Base-by-base conservation (phyloP, 2,888 invertebrate genomes). In the Leptinotarsa juncta region DNA sequence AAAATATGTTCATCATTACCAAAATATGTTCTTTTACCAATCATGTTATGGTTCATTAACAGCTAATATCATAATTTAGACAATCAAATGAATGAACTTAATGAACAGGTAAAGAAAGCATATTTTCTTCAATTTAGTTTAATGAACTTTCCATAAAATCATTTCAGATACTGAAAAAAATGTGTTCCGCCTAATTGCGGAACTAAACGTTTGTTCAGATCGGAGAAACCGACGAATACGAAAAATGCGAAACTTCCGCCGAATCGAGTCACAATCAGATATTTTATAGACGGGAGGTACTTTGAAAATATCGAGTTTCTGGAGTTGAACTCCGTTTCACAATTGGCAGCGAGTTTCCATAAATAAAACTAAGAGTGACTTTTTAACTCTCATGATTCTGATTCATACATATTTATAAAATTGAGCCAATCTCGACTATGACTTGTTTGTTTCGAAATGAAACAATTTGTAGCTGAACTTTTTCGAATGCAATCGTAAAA, bases 331-430 rank as follows among this genome's bases (percentile, higher is more conserved):
- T 79, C 68, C 67, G 57, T 50, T 70, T 48, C 72, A 74, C 79
- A 78, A 79, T 78, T 77, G 77, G 76, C 77, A 75, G 62, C 67
- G 32, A 72, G 66, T 71, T 62, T 66, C 53, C 69, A 73, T 79
- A 79, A 77, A 80, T 78, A 77, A 75, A 78, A 77, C 77, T 71
- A 78, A 78, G 78, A 79, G 72, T 71, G 75, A 74, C 75, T 79
- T 79, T 77, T 79, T 77, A 80, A 76, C 79, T 72, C 72, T 74
- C 67, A 71, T 77, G 74, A 74, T 77, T 74, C 67, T 66, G 73
- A 55, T 72, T 74, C 79, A 81, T 80, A 79, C 79, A 82, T 81
- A 80, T 81, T 81, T 82, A 80, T 81, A 80, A 76, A 78, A 79
- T 77, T 68, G 67, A 66, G 70, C 72, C 77, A 78, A 77, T 81